These are phyloP conservation scores for Brenthis daphne DNA, from an alignment of 2,888 invertebrate species.

Conservation along the genomic window DNA sequence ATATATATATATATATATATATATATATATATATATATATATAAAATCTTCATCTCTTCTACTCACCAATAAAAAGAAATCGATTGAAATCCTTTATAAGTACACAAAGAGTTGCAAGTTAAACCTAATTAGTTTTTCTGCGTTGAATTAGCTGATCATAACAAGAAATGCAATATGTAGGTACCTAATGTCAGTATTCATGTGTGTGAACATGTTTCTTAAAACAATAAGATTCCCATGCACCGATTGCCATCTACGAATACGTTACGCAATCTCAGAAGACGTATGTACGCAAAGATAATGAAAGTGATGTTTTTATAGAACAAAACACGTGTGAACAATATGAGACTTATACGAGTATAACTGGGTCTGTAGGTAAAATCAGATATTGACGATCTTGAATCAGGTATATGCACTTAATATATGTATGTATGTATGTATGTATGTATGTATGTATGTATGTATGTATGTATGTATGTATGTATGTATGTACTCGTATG, in stretches of 20 bases:
- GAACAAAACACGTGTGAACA: slow-evolving; percentile 65
- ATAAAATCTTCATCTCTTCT: too few relatives aligned
- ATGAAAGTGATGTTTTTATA: slow-evolving; percentile 71
- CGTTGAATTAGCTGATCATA: slow-evolving; percentile 62
- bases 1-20: too few relatives aligned
- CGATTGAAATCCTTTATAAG: slow-evolving; percentile 9
- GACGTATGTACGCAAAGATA: slow-evolving; percentile 67
- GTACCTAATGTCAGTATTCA: slow-evolving; percentile 63
- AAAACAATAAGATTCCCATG: slow-evolving; percentile 71
- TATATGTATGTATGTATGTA: too few relatives aligned
- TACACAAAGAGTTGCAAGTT: slow-evolving; percentile 30
- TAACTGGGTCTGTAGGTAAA: slow-evolving; percentile 61
- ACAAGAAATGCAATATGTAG: slow-evolving; percentile 53
- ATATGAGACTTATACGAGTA: slow-evolving; percentile 56
- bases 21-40: too few relatives aligned
- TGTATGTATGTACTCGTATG: too few relatives aligned
- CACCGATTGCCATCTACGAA: slow-evolving; percentile 69
- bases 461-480: too few relatives aligned
- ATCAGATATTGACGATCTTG: slow-evolving; percentile 30
- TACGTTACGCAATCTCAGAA: slow-evolving; percentile 69
- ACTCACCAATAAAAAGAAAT: background rate
- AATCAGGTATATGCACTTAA: background rate
- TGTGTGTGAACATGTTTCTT: slow-evolving; percentile 67
- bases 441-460: too few relatives aligned
- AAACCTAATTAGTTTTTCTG: slow-evolving; percentile 42